These are phyloP conservation scores for Dysidea cf. avara DNA, from an alignment of 37 sponge, comb jelly and placozoan genomes.

Conservation along the genomic window DNA sequence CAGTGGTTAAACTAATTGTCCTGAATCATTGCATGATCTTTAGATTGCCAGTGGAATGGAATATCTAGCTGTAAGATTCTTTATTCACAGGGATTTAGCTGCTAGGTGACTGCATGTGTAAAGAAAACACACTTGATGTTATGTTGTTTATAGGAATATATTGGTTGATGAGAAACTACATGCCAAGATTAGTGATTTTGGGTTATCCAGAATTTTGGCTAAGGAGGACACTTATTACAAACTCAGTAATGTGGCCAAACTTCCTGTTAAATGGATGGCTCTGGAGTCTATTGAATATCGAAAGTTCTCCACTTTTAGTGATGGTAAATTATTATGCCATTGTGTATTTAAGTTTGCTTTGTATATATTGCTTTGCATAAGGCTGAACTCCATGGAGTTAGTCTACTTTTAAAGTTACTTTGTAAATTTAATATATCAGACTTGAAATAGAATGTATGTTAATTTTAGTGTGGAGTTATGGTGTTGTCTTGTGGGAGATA, in stretches of 20 bases:
- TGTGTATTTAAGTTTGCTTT: too few relatives aligned
- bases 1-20: too few relatives aligned
- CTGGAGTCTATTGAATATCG: constrained; percentile 33
- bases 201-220: constrained; percentile 32
- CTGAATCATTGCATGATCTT: neutral
- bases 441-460: too few relatives aligned
- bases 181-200: constrained; percentile 49
- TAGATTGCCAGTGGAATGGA: constrained; percentile 71
- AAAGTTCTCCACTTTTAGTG: constrained; percentile 60
- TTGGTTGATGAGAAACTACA: constrained; percentile 29
- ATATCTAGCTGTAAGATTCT: constrained; percentile 52
- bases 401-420: too few relatives aligned
- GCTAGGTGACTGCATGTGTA: constrained; percentile 27
- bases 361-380: too few relatives aligned
- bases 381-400: too few relatives aligned
- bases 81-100: constrained; percentile 61
- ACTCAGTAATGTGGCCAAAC: constrained; percentile 8
- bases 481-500: constrained; percentile 53
- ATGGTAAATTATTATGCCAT: constrained; percentile 38
- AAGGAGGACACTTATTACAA: constrained; percentile 33
- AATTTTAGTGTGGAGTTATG: constrained; percentile 51
- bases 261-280: constrained; percentile 76
- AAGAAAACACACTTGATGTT: too few relatives aligned
- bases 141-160: constrained; percentile 53
- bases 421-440: too few relatives aligned